Base-by-base conservation (phyloP, 2,797 vertebrate genomes). In the Malacoraja senta region DNA sequence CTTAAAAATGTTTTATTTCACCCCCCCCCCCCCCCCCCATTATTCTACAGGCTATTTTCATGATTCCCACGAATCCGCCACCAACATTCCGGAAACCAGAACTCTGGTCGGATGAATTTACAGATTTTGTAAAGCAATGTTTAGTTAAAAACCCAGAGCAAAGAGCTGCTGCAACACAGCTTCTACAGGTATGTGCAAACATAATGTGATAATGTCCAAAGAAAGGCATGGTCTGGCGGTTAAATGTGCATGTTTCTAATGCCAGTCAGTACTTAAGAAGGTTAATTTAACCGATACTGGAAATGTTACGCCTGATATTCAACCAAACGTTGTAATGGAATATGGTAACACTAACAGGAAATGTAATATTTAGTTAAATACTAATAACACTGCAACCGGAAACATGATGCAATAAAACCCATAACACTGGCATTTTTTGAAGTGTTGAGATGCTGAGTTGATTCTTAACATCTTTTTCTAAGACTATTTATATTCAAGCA, bases 61-160 rank as follows among this genome's bases (percentile, higher is more conserved):
- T 99, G 98, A 99, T 99, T 95, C 98, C 98, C 38, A 98, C 97
- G 93, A 99, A 99, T 93, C 98, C 98, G 0, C 98, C 98, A 0
- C 98, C 98, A 0, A 98, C 97, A 0, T 98, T 99, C 94, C 96
- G 98, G 72, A 98, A 97, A 19, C 97, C 97, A 0, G 97, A 98
- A 58, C 94, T 96, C 12, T 99, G 98, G 98, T 97, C 98, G 0
- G 93, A 95, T 72, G 91, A 1, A 0, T 99, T 99, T 44, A 95
- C 78, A 0, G 97, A 98, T 93, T 99, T 99, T 93, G 97, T 99
- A 92, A 96, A 96, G n/a, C 97, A 98, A 94, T 99, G 98, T 96
- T 96, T 99, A 21, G 97, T 99, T 68, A 99, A 99, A 94, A 98
- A 97, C 95, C 98, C 98, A 0, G 98, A 99, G 93, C 96, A 96